phyloP scores from a whole-genome alignment of 2,888 invertebrate genomes.

The Chorisops tibialis region DNA sequence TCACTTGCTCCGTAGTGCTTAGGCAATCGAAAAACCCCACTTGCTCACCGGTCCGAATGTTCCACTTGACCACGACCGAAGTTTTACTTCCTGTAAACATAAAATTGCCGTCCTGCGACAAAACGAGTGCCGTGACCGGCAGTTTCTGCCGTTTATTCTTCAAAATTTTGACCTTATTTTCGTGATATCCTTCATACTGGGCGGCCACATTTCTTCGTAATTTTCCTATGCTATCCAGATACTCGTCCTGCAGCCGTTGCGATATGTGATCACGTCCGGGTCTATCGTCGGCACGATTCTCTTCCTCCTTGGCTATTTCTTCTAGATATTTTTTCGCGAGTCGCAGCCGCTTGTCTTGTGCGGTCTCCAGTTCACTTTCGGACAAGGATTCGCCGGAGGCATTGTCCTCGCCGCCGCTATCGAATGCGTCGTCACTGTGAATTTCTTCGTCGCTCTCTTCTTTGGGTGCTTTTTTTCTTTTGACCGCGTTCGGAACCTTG shows the following conservation, averaged over 20 bases:
- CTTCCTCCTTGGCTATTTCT: conserved; percentile 80
- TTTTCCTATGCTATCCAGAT: conserved; percentile 81
- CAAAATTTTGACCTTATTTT: conserved; percentile 55
- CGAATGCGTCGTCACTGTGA: conserved; percentile 63
- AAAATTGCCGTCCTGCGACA: conserved; percentile 68
- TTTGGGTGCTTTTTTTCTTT: conserved; percentile 34
- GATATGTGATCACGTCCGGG: conserved; percentile 55
- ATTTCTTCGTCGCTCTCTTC: conserved; percentile 57
- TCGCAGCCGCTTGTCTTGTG: conserved; percentile 85
- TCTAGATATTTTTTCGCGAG: conserved; percentile 86
- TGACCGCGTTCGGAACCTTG: conserved; percentile 41
- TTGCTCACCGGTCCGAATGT: conserved; percentile 62
- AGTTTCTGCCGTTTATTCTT: conserved; percentile 75
- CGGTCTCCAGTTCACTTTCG: conserved; percentile 63
- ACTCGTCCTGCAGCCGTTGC: conserved; percentile 77
- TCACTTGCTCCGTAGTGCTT: conserved; percentile 23
- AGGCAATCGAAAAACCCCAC: conserved; percentile 54
- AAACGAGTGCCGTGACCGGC: conserved; percentile 75
- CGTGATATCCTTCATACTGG: conserved; percentile 53
- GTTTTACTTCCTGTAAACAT: conserved; percentile 87
- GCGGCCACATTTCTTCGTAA: conserved; percentile 73
- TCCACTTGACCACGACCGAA: conserved; percentile 84
- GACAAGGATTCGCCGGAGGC: conserved; percentile 36
- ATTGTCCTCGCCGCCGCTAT: conserved; percentile 55
- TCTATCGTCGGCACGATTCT: conserved; percentile 63